phyloP scores from a whole-genome alignment of 2,797 vertebrate species.

The Argyrosomus regius region DNA sequence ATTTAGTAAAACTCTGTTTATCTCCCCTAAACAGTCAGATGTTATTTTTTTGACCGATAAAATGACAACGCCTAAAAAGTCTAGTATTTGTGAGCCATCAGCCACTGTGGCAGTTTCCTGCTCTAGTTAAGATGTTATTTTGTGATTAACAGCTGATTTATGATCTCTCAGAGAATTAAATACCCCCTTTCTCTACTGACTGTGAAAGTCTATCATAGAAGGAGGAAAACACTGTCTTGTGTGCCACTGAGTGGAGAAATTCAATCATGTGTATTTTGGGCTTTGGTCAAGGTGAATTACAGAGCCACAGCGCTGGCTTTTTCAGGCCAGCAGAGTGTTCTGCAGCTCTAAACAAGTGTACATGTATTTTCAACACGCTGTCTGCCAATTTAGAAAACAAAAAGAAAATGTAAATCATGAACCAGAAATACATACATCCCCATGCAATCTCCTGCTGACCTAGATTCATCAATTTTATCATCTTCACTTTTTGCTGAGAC shows the following conservation, averaged over 20 bases:
- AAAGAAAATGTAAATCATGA: background rate
- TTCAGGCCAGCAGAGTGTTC: background rate
- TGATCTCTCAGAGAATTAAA: constrained; percentile 47
- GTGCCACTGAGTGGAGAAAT: constrained; percentile 44
- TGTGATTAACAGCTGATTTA: constrained; percentile 55
- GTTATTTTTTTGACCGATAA: background rate
- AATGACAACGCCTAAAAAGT: constrained; percentile 10
- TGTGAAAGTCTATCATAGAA: constrained; percentile 49
- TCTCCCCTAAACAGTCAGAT: constrained; percentile 21
- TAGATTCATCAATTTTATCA: background rate
- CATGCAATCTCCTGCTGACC: background rate
- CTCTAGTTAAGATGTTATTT: constrained; percentile 47
- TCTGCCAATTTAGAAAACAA: constrained; percentile 10
- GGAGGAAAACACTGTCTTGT: constrained; percentile 32
- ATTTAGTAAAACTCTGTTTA: background rate
- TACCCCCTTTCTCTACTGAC: constrained; percentile 31
- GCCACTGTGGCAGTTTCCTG: constrained; percentile 18
- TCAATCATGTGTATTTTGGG: constrained; percentile 49
- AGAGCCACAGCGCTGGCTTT: constrained; percentile 1
- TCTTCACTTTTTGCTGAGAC: background rate
- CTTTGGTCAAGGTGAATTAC: constrained; percentile 56
- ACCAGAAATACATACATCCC: background rate
- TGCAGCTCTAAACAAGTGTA: background rate
- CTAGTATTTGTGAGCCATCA: constrained; percentile 28
- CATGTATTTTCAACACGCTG: constrained; percentile 8